These are phyloP conservation scores for Bedellia somnulentella DNA, from an alignment of 2,888 invertebrate genomes.

Conservation along the genomic window DNA sequence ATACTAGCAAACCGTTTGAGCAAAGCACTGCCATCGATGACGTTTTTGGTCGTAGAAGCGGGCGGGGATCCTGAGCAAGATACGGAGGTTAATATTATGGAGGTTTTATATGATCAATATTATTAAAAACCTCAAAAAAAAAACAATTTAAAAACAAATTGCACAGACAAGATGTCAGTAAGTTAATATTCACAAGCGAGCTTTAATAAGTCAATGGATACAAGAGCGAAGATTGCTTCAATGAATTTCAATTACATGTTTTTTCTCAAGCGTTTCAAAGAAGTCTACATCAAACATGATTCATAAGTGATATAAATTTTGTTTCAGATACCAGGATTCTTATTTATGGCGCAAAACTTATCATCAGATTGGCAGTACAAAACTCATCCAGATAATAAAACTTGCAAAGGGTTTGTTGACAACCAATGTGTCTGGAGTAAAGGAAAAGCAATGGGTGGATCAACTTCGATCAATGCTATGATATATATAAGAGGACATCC, in stretches of 20 bases:
- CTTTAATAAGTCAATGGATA: too few species aligned
- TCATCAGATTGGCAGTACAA: constrained; percentile 58
- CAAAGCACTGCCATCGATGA: constrained; percentile 16
- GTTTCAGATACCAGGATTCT: constrained; percentile 29
- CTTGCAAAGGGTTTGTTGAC: constrained; percentile 30
- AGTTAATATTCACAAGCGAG: too few species aligned
- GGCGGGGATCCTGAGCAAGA: constrained; percentile 43
- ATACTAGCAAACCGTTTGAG: constrained; percentile 48
- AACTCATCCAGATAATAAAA: constrained; percentile 29
- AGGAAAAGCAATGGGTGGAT: constrained; percentile 67
- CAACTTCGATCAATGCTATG: constrained; percentile 64
- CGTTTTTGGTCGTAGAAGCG: constrained; percentile 45
- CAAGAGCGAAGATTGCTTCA: too few species aligned
- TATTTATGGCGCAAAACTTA: constrained; percentile 23
- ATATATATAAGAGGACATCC: constrained; percentile 61
- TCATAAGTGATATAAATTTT: background rate
- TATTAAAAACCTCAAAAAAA: too few species aligned
- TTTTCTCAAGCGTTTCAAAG: too few species aligned
- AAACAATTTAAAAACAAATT: too few species aligned
- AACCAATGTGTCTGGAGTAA: constrained; percentile 59
- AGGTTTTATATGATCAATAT: background rate
- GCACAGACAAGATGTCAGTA: too few species aligned
- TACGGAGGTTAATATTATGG: constrained; percentile 26
- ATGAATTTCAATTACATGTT: too few species aligned
- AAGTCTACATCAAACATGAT: too few species aligned